Evolutionary conservation across 2,797 vertebrate genomes (phyloP).

Genomic region (Rhinichthys osculus): DNA sequence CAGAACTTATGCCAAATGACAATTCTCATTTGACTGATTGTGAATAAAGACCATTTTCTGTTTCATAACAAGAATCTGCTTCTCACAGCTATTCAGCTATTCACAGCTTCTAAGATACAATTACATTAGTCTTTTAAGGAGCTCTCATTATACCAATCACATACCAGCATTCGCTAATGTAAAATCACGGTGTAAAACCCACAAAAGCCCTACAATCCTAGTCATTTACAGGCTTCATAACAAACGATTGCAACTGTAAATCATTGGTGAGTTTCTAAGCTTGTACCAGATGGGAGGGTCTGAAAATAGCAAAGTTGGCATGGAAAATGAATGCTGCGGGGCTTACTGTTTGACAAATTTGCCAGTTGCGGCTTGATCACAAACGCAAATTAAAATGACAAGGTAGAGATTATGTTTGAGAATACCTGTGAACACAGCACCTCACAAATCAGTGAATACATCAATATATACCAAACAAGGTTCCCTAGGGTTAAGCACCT

Average conservation of each 20-base stretch:
- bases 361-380: conserved; percentile 66
- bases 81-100: neutral
- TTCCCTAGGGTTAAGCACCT: conserved; percentile 18
- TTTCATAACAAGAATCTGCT: neutral
- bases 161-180: conserved; percentile 70
- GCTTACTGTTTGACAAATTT: conserved; percentile 71
- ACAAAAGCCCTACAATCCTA: conserved; percentile 78
- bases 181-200: conserved; percentile 76
- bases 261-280: conserved; percentile 73
- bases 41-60: neutral
- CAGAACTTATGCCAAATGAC: neutral
- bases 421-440: conserved; percentile 46
- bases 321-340: conserved; percentile 69
- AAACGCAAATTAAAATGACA: conserved; percentile 55
- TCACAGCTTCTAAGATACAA: conserved; percentile 44
- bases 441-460: conserved; percentile 51
- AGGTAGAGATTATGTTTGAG: conserved; percentile 61
- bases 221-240: conserved; percentile 79
- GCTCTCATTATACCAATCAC: conserved; percentile 30
- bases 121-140: conserved; percentile 43
- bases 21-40: neutral
- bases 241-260: conserved; percentile 74
- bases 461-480: conserved; percentile 38
- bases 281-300: conserved; percentile 75
- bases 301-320: conserved; percentile 74